Evolutionary conservation across 2,113 vertebrate species (phyloP).

Genomic region (Labeo catla): DNA sequence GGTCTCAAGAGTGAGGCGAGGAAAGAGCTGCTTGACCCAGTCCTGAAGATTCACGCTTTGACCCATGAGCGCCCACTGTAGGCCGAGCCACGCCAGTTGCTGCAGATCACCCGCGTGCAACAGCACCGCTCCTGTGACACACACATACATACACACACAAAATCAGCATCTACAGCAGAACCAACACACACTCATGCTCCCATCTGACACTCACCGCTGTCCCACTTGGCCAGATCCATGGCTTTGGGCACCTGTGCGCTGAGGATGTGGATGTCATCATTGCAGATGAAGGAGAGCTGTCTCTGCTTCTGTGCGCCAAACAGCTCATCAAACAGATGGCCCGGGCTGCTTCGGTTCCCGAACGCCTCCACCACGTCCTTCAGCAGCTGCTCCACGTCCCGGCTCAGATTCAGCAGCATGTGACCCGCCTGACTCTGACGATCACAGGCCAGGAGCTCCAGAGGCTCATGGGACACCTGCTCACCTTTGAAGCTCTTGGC

Average conservation of each 20-base stretch:
- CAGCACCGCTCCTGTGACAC: conserved; percentile 80
- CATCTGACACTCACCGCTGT: conserved; percentile 79
- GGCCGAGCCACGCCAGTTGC: conserved; percentile 91
- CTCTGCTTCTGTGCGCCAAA: conserved; percentile 76
- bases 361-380: conserved; percentile 91
- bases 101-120: conserved; percentile 87
- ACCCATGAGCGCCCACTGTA: conserved; percentile 85
- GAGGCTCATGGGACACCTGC: conserved; percentile 75
- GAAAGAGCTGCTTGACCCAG: conserved; percentile 93
- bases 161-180: neutral
- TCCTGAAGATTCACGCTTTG: conserved; percentile 79
- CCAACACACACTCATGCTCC: neutral
- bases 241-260: conserved; percentile 75
- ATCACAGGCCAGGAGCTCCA: conserved; percentile 88
- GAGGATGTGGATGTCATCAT: conserved; percentile 82
- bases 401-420: conserved; percentile 89
- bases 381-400: conserved; percentile 81
- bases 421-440: conserved; percentile 95
- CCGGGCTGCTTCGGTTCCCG: conserved; percentile 85
- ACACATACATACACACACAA: neutral
- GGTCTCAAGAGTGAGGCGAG: conserved; percentile 89
- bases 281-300: conserved; percentile 85
- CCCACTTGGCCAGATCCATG: conserved; percentile 83
- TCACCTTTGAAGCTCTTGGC: conserved; percentile 86
- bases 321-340: conserved; percentile 81